phyloP scores from a whole-genome alignment of 1,140 invertebrate genomes.

The Drosophila punjabiensis region DNA sequence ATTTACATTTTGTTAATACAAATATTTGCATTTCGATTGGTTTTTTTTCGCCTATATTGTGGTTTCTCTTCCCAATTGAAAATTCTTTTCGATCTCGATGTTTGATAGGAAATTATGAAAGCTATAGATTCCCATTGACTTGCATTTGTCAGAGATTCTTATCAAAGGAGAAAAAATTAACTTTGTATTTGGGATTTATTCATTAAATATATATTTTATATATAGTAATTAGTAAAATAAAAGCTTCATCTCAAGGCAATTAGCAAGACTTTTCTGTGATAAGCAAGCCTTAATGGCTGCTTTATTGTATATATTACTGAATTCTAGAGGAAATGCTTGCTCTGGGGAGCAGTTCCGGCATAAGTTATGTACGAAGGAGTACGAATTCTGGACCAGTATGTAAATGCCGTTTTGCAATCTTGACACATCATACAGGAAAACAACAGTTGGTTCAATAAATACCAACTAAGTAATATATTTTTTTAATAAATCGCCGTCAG shows the following conservation, averaged over 20 bases:
- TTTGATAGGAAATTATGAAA: not conserved
- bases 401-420: conserved; percentile 18
- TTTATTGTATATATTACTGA: not conserved
- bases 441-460: conserved; percentile 1
- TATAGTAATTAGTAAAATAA: not conserved
- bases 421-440: conserved; percentile 26
- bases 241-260: conserved; percentile 9
- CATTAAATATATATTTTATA: not conserved
- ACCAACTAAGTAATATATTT: conserved; percentile 24
- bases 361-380: conserved; percentile 3
- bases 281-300: conserved; percentile 1
- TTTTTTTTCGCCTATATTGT: conserved; percentile 15
- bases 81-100: conserved; percentile 8
- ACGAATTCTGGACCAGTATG: conserved; percentile 41
- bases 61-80: not conserved
- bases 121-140: not conserved
- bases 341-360: conserved; percentile 47
- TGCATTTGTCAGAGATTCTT: not conserved
- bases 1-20: conserved; percentile 74
- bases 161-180: not conserved
- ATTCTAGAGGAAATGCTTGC: conserved; percentile 20
- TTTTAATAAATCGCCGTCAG: conserved; percentile 42
- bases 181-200: not conserved
- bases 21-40: conserved; percentile 66
- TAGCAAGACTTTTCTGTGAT: conserved; percentile 12